Evolutionary conservation across 2,888 invertebrate genomes (phyloP).

Genomic region (Drosophila yooni): DNA sequence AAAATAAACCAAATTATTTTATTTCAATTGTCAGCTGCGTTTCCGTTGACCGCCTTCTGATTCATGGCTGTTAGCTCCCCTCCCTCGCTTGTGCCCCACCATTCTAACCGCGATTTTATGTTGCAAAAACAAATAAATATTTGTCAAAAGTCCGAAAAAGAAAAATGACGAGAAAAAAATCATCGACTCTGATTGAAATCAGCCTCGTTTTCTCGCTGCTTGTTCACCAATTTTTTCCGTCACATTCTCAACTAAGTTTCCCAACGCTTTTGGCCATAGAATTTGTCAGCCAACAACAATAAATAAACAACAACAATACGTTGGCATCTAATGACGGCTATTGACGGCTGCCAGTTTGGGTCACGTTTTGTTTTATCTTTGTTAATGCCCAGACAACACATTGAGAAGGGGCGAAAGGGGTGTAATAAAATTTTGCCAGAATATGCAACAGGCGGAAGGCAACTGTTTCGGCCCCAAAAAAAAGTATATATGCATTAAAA

Average conservation of each 20-base stretch:
- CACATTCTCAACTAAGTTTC: conserved; percentile 63
- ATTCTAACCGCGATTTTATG: not conserved
- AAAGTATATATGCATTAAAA: not conserved
- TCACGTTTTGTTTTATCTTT: conserved; percentile 36
- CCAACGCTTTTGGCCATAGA: conserved; percentile 68
- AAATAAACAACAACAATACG: conserved; percentile 35
- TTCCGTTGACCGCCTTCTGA: conserved; percentile 74
- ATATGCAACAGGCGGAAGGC: not conserved
- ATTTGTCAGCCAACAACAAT: conserved; percentile 44
- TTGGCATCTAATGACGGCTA: conserved; percentile 58
- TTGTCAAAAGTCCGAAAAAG: conserved; percentile 12
- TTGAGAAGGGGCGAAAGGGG: not conserved
- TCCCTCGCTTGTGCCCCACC: not conserved
- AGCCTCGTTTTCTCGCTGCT: conserved; percentile 60
- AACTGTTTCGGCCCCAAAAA: not conserved
- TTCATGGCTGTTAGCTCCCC: conserved; percentile 40
- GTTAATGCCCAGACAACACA: not conserved
- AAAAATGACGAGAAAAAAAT: conserved; percentile 18
- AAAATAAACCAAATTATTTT: conserved; percentile 29
- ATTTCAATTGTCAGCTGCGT: conserved; percentile 53
- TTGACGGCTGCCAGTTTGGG: conserved; percentile 47
- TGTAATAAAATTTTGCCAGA: not conserved
- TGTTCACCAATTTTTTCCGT: conserved; percentile 64
- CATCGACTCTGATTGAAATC: conserved; percentile 62
- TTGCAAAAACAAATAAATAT: conserved; percentile 1